phyloP scores from a whole-genome alignment of 53 echinoderm and acorn worm species.

The Actinopyga echinites region DNA sequence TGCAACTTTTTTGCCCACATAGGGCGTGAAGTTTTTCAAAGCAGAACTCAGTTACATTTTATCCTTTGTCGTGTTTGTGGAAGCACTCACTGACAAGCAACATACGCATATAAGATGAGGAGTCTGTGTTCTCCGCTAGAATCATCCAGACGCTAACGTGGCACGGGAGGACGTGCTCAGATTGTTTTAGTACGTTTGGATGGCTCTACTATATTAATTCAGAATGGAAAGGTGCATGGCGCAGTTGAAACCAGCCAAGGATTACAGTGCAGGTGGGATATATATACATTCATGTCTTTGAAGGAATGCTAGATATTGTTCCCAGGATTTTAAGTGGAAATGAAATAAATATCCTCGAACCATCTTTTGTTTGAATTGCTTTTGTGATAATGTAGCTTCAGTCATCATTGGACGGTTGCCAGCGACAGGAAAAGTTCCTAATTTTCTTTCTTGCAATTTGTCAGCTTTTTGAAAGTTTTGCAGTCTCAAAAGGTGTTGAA shows the following conservation, averaged over 20 bases:
- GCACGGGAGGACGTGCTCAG: neutral
- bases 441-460: no score
- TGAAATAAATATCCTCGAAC: no score
- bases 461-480: no score
- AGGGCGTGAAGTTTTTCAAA: constrained; percentile 26
- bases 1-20: neutral
- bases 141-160: constrained; percentile 6
- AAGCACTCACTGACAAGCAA: constrained; percentile 6
- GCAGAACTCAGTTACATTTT: constrained; percentile 30
- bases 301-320: no score
- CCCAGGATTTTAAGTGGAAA: no score
- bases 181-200: neutral
- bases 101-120: constrained; percentile 25
- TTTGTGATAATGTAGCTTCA: no score
- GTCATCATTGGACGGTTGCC: no score
- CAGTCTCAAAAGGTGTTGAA: no score
- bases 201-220: constrained; percentile 18
- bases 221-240: constrained; percentile 32
- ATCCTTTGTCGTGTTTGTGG: neutral
- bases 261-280: constrained; percentile 19
- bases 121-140: neutral
- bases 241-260: constrained; percentile 30
- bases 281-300: no score
- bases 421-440: no score
- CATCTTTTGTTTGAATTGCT: no score